Percentiles rank a stretch among this genome's conserved stretches.
These are phyloP conservation scores for Leptopterna dolabrata DNA, from an alignment of 2,888 invertebrate species.

Conservation along the genomic window DNA sequence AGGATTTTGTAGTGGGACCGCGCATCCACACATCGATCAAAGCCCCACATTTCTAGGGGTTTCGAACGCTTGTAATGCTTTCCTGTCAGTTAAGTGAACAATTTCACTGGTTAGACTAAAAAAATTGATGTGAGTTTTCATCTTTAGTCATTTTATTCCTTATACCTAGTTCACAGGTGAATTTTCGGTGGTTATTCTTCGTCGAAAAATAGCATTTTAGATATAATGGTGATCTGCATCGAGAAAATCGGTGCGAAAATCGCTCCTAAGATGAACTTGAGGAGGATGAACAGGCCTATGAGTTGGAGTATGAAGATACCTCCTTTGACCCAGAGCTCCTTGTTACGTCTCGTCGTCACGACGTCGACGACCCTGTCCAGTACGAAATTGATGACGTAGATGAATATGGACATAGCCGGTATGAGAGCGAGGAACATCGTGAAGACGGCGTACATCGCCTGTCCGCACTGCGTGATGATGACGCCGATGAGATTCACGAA, in stretches of 20 bases:
- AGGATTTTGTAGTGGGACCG: too few species aligned
- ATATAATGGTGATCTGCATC: slow-evolving; percentile 58
- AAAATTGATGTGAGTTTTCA: too few species aligned
- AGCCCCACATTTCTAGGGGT: too few species aligned
- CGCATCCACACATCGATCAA: too few species aligned
- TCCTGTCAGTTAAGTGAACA: too few species aligned
- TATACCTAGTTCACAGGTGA: not conserved
- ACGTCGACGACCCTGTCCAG: slow-evolving; percentile 58
- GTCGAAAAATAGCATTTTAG: slow-evolving; percentile 58
- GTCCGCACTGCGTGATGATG: slow-evolving; percentile 57
- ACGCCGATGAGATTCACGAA: slow-evolving; percentile 58
- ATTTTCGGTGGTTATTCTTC: slow-evolving; percentile 1
- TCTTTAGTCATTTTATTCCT: too few species aligned
- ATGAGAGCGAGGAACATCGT: slow-evolving; percentile 59
- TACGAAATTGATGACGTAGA: slow-evolving; percentile 57
- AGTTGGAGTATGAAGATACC: slow-evolving; percentile 53
- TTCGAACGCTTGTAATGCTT: too few species aligned
- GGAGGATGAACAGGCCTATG: slow-evolving; percentile 51
- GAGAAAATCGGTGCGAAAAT: slow-evolving; percentile 58
- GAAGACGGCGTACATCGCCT: slow-evolving; percentile 59
- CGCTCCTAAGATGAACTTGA: slow-evolving; percentile 51
- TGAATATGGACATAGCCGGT: slow-evolving; percentile 56
- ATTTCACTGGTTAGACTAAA: too few species aligned
- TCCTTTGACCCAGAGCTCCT: slow-evolving; percentile 56
- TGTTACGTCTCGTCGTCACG: slow-evolving; percentile 50